These are phyloP conservation scores for Leptopilina drosophilae DNA, from an alignment of 2,888 invertebrate genomes.

Conservation along the genomic window DNA sequence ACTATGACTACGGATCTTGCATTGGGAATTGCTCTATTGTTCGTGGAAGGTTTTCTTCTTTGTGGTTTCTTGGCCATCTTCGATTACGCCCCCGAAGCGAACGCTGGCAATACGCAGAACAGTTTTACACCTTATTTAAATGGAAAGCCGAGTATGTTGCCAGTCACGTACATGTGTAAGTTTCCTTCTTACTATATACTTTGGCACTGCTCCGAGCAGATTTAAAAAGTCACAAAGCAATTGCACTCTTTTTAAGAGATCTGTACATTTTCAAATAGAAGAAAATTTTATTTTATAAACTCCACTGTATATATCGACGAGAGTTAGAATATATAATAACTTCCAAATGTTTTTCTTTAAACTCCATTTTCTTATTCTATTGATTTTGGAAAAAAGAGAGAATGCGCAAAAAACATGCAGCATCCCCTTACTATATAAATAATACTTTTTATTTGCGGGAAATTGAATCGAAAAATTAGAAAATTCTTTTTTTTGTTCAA, in stretches of 20 bases:
- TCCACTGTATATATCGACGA: background rate
- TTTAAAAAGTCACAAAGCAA: conserved; percentile 2
- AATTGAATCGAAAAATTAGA: no score
- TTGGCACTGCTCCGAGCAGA: background rate
- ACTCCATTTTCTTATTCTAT: no score
- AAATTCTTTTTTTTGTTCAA: no score
- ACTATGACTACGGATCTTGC: conserved; percentile 58
- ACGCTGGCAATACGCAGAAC: conserved; percentile 75
- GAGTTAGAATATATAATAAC: background rate
- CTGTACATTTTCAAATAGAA: conserved; percentile 14
- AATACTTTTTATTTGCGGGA: no score
- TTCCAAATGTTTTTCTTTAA: no score
- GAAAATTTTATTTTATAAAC: conserved; percentile 12
- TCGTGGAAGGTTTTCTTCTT: conserved; percentile 74
- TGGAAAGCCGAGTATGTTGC: conserved; percentile 66
- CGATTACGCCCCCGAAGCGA: conserved; percentile 76
- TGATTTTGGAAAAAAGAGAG: no score
- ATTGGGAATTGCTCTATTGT: conserved; percentile 69
- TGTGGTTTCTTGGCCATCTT: conserved; percentile 75
- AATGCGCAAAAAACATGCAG: no score
- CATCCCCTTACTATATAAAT: no score
- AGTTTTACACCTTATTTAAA: conserved; percentile 71
- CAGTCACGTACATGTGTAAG: conserved; percentile 70
- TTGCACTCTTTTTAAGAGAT: conserved; percentile 9
- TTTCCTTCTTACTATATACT: conserved; percentile 49